Conservation (phyloP, 2,888 invertebrate genomes). For the Endomychus coccineus region DNA sequence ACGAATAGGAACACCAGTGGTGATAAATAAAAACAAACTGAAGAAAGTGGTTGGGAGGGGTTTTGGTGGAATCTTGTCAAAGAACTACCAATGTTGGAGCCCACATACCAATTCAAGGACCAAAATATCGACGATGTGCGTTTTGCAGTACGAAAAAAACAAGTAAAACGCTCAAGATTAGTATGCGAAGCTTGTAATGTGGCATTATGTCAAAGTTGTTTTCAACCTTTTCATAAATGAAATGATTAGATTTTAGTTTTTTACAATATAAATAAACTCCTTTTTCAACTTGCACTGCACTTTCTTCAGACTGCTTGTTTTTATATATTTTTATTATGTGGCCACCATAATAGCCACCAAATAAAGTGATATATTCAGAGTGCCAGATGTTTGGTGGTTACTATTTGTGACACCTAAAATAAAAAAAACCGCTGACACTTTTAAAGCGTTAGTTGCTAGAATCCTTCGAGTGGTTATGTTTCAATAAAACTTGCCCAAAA, state of each 20-base stretch:
- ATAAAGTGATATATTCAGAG: neutral
- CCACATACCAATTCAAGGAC: conserved; percentile 2
- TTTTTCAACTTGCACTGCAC: neutral
- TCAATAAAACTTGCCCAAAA: no score
- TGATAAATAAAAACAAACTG: conserved; percentile 1
- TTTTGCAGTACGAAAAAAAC: conserved; percentile 1
- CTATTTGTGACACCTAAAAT: no score
- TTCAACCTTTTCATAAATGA: neutral
- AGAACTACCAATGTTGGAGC: conserved; percentile 4
- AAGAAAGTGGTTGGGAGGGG: neutral
- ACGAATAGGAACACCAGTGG: conserved; percentile 1
- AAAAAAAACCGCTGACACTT: no score
- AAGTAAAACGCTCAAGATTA: conserved; percentile 3
- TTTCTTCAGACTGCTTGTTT: neutral
- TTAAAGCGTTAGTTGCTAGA: no score
- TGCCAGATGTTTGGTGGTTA: neutral
- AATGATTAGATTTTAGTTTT: neutral
- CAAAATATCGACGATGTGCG: conserved; percentile 5
- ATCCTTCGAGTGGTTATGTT: no score
- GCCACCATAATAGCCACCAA: conserved; percentile 2
- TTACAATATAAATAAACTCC: neutral
- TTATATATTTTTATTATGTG: neutral
- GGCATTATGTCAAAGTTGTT: neutral
- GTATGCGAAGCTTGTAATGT: neutral
- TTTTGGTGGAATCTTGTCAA: neutral